Conservation (phyloP, 2,113 vertebrate genomes). For the Callipepla squamata region DNA sequence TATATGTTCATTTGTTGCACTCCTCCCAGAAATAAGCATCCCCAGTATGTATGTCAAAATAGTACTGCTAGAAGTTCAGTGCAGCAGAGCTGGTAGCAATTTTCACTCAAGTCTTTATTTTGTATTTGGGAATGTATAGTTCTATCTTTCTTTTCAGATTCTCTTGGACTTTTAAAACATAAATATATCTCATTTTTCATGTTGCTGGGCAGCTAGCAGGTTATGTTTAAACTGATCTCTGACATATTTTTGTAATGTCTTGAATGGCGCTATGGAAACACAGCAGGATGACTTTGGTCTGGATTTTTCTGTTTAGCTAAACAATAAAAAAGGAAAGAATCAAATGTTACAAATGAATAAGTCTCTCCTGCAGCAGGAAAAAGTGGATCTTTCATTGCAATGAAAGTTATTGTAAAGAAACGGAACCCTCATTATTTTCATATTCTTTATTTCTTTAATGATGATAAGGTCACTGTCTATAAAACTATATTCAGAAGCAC, state of each 20-base stretch:
- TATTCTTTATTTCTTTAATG: slow-evolving; percentile 33
- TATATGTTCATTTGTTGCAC: not conserved
- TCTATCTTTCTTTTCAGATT: not conserved
- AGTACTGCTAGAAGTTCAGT: not conserved
- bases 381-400: not conserved
- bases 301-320: slow-evolving; percentile 48
- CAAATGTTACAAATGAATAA: not conserved
- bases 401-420: slow-evolving; percentile 10
- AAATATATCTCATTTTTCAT: not conserved
- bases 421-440: not conserved
- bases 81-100: not conserved
- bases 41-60: not conserved
- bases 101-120: not conserved
- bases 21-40: not conserved
- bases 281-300: not conserved
- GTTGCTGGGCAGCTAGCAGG: not conserved
- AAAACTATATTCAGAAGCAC: not conserved
- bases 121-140: not conserved
- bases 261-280: not conserved
- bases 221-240: not conserved
- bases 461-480: not conserved
- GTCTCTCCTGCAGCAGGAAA: not conserved
- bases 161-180: not conserved
- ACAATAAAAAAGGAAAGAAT: not conserved
- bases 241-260: not conserved